A percentile compares a stretch with the other conserved stretches of the same genome.
Conservation (phyloP, 2,113 vertebrate species). For the Atlantisia rogersi region DNA sequence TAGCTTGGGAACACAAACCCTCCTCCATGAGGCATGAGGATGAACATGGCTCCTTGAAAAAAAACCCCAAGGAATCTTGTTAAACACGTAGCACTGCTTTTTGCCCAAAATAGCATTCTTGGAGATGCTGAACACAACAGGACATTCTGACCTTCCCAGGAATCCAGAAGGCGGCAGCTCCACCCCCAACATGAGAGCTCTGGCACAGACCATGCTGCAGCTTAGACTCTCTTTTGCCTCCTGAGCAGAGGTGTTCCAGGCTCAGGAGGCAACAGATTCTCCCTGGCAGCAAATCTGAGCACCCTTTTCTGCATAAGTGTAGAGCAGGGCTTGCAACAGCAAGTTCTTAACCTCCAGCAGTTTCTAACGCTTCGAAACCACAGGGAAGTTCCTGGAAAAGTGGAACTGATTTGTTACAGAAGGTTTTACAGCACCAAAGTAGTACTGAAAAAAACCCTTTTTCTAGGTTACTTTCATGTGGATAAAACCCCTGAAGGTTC, state of each 20-base stretch:
- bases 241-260: background rate
- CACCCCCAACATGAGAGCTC: background rate
- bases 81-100: background rate
- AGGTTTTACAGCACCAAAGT: background rate
- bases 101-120: background rate
- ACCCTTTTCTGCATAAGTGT: background rate
- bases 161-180: background rate
- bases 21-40: background rate
- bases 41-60: background rate
- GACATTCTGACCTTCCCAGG: background rate
- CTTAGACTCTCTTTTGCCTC: background rate
- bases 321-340: background rate
- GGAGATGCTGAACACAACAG: background rate
- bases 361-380: background rate
- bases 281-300: background rate
- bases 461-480: constrained; percentile 48
- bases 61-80: background rate
- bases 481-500: constrained; percentile 27
- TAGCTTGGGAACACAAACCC: background rate
- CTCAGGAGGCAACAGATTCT: background rate
- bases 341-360: background rate
- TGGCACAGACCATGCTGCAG: background rate
- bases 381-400: constrained; percentile 18
- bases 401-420: background rate
- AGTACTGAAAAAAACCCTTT: background rate